Evolutionary conservation across 2,113 vertebrate genomes (phyloP).

Genomic region (Collichthys lucidus): DNA sequence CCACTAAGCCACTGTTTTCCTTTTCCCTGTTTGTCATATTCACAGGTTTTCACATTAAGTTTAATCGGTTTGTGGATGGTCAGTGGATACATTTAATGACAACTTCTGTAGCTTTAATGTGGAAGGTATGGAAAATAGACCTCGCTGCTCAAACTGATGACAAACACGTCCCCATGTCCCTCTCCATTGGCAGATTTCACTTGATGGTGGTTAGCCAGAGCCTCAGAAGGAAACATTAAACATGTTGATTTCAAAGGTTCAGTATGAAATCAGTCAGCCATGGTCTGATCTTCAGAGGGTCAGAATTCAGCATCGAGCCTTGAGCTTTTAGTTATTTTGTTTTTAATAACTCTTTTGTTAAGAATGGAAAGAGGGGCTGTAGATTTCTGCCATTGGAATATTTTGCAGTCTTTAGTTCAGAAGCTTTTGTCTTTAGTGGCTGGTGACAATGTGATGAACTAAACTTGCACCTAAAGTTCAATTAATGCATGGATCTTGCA

Average conservation of each 20-base stretch:
- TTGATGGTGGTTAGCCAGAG: background rate
- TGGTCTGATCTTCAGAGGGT: background rate
- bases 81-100: background rate
- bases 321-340: constrained; percentile 13
- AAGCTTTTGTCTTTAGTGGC: background rate
- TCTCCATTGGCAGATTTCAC: background rate
- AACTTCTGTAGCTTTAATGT: constrained; percentile 7
- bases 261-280: background rate
- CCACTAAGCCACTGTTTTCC: constrained; percentile 13
- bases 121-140: background rate
- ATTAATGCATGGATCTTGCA: background rate
- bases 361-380: background rate
- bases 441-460: constrained; percentile 53
- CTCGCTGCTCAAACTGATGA: constrained; percentile 18
- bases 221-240: background rate
- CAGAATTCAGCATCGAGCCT: background rate
- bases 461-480: constrained; percentile 34
- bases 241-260: background rate
- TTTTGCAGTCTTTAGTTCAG: background rate
- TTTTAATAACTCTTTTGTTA: constrained; percentile 8
- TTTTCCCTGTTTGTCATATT: background rate
- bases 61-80: constrained; percentile 14
- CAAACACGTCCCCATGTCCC: background rate
- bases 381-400: background rate
- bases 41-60: background rate